phyloP scores from a whole-genome alignment of 2,888 invertebrate genomes.

The Hirtodrosophila alboralis region DNA sequence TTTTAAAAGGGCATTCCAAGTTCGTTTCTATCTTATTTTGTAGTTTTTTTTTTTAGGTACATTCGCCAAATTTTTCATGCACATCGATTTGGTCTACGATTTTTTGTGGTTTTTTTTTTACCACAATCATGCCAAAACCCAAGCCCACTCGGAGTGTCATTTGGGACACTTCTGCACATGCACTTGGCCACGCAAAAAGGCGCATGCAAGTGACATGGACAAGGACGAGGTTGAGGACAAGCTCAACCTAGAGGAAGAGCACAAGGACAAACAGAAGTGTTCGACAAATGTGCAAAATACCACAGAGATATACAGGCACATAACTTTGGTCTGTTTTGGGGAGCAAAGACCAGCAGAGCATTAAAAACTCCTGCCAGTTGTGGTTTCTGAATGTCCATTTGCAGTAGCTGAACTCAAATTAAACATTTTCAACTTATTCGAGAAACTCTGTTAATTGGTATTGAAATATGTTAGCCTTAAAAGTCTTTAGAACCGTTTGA shows the following conservation, averaged over 20 bases:
- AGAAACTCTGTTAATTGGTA: slow-evolving; percentile 35
- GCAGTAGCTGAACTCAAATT: slow-evolving; percentile 40
- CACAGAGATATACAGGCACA: slow-evolving; percentile 33
- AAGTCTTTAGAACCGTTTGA: too few species aligned
- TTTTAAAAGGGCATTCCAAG: slow-evolving; percentile 17
- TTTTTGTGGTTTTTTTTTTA: slow-evolving; percentile 63
- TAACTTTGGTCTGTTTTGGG: slow-evolving; percentile 19
- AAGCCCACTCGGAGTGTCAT: slow-evolving; percentile 59
- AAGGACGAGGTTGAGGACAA: slow-evolving; percentile 8
- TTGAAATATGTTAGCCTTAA: slow-evolving; percentile 15
- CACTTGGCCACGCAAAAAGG: slow-evolving; percentile 77
- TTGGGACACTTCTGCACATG: slow-evolving; percentile 71
- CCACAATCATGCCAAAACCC: slow-evolving; percentile 10
- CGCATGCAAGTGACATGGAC: slow-evolving; percentile 73
- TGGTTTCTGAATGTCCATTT: slow-evolving; percentile 47
- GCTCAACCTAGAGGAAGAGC: too few species aligned
- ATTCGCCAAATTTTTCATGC: slow-evolving; percentile 35
- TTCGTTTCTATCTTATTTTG: background rate
- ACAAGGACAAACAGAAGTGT: slow-evolving; percentile 9
- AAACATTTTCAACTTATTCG: slow-evolving; percentile 30
- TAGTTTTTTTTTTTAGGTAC: slow-evolving; percentile 5
- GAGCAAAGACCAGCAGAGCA: background rate
- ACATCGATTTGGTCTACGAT: slow-evolving; percentile 56
- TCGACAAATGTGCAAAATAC: slow-evolving; percentile 59
- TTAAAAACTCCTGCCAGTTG: slow-evolving; percentile 16